Evolutionary conservation across 2,113 vertebrate species (phyloP), one percentile per base, ranked within the genome.

Genomic region (Laticauda laticaudata): DNA sequence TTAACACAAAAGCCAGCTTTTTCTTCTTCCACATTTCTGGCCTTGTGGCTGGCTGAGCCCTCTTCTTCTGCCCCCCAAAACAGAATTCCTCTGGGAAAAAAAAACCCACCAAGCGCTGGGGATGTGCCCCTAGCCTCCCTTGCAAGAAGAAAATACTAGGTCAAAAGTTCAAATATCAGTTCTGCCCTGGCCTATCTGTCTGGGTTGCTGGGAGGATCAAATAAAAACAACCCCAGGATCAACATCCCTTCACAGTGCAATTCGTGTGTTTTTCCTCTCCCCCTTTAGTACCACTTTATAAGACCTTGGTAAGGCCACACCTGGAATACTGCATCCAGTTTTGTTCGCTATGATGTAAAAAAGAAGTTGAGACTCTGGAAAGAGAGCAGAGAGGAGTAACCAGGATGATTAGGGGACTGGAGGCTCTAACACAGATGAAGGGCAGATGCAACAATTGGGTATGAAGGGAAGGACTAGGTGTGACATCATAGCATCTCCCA

Each of bases 51-150:
- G n/a, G 12, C 64, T 69, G 64, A n/a, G 14, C 64, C 2, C 29
- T 69, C 11, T 15, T 69, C 11, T 15, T 29, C 23, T n/a, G 29
- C 29, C 26, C 11, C 11, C 11, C 1, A 34, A 7, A 34, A 20
- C 14, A 75, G 64, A 75, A 34, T 34, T 34, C 14, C 64, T 69
- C 29, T 69, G 15, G 64, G 3, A 75, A 34, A 5, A 39, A 75
- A 75, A 1, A 0, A 1, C 5, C n/a, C n/a, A 18, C 15, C 2
- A 1, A 18, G 0, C 18, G 64, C 14, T 34, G 14, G 6, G 14
- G n/a, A n/a, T 34, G 12, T 2, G 69, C 5, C 4, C n/a, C n/a
- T 18, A 18, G n/a, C 69, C 2, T 39, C n/a, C 18, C 12, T 18
- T 34, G n/a, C 18, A 75, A 75, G n/a, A 34, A 75, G n/a, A 34